Evolutionary conservation across 2,113 vertebrate species (phyloP).

Genomic region (Thermophis baileyi): DNA sequence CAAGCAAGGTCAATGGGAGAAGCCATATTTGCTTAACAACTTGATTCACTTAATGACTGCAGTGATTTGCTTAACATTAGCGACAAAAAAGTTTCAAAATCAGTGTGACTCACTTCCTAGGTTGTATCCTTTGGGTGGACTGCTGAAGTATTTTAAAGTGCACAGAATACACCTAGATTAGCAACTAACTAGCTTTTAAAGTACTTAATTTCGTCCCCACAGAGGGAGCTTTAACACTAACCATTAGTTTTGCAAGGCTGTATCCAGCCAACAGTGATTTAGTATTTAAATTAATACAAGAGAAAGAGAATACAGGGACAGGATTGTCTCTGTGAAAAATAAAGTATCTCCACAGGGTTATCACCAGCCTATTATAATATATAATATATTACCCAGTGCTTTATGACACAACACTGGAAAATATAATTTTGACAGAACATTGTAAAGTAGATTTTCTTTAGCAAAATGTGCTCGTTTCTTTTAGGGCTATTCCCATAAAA

Average conservation of each 20-base stretch:
- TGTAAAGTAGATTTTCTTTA: background rate
- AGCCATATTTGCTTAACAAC: background rate
- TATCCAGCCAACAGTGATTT: background rate
- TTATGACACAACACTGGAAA: background rate
- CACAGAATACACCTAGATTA: background rate
- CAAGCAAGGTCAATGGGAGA: background rate
- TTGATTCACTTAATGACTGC: background rate
- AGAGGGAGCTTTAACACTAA: conserved; percentile 51
- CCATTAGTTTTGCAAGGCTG: background rate
- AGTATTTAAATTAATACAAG: background rate
- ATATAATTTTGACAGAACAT: background rate
- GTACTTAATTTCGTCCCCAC: conserved; percentile 21
- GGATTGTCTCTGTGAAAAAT: background rate
- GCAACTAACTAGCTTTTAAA: rapidly evolving
- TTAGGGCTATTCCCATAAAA: background rate
- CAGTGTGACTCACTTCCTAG: background rate
- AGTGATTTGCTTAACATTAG: background rate
- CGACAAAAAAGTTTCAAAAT: background rate
- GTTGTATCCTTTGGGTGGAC: background rate
- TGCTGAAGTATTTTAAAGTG: background rate
- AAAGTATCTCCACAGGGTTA: conserved; percentile 16
- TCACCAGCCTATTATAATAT: background rate
- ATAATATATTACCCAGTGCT: background rate
- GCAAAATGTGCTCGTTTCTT: background rate
- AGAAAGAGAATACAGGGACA: background rate